Conservation (phyloP, 2,113 vertebrate species). For the Notothenia rossii region DNA sequence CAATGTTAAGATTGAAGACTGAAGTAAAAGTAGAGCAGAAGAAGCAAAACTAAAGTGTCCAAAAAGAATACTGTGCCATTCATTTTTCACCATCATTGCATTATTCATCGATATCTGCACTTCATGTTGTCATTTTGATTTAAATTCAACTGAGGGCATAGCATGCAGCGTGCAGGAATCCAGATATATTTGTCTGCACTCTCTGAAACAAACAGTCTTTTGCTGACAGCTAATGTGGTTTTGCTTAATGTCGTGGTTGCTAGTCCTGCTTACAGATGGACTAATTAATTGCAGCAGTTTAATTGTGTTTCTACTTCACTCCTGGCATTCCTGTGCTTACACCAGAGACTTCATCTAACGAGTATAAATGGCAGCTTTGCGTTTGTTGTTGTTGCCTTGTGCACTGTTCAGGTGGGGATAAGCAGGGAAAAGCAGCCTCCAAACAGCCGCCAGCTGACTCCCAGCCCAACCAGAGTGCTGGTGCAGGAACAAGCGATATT, state of each 20-base stretch:
- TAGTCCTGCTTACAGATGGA: slow-evolving; percentile 38
- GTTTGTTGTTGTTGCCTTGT: slow-evolving; percentile 49
- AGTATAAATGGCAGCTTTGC: slow-evolving; percentile 60
- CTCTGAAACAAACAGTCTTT: slow-evolving; percentile 22
- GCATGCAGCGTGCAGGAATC: neutral
- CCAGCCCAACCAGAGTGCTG: slow-evolving; percentile 71
- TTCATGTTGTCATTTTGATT: slow-evolving; percentile 53
- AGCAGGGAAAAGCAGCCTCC: slow-evolving; percentile 84
- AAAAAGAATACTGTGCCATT: slow-evolving; percentile 16
- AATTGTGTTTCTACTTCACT: slow-evolving; percentile 35
- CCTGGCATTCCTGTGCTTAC: slow-evolving; percentile 6
- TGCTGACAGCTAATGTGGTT: neutral
- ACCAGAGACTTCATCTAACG: slow-evolving; percentile 36
- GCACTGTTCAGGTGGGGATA: slow-evolving; percentile 84
- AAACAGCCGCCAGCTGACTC: slow-evolving; percentile 82
- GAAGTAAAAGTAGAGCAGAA: neutral
- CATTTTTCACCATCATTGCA: slow-evolving; percentile 45
- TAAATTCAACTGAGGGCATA: slow-evolving; percentile 20
- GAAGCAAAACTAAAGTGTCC: slow-evolving; percentile 2
- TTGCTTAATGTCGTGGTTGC: slow-evolving; percentile 1
- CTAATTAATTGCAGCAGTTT: slow-evolving; percentile 56
- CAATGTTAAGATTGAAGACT: slow-evolving; percentile 10
- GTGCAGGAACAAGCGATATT: slow-evolving; percentile 79
- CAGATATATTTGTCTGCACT: neutral
- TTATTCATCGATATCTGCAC: slow-evolving; percentile 47